phyloP scores from a whole-genome alignment of 1,140 invertebrate species.

The Euglossa dilemma region DNA sequence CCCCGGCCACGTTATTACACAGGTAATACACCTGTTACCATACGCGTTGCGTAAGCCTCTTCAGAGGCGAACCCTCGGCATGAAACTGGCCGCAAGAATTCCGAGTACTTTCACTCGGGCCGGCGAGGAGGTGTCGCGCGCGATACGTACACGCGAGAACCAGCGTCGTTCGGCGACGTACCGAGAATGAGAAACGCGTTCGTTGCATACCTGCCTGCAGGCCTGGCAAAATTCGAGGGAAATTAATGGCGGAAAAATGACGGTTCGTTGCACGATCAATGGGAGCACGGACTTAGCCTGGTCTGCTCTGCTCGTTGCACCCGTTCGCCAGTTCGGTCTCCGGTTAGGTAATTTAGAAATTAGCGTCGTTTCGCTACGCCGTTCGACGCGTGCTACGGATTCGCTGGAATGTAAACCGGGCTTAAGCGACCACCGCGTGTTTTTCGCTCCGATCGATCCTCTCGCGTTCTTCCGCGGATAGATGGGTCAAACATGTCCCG shows the following conservation, averaged over 20 bases:
- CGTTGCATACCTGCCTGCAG: neutral
- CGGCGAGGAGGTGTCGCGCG: constrained; percentile 58
- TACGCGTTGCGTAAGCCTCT: constrained; percentile 70
- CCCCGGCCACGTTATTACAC: constrained; percentile 68
- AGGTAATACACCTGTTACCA: constrained; percentile 78
- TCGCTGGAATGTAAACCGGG: constrained; percentile 10
- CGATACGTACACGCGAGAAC: neutral
- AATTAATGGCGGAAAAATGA: constrained; percentile 33
- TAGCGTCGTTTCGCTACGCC: neutral
- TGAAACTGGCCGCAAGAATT: constrained; percentile 70
- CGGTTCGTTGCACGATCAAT: constrained; percentile 35
- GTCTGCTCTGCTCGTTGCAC: no score
- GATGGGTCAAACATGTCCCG: no score
- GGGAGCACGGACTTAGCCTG: neutral
- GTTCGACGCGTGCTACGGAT: constrained; percentile 13
- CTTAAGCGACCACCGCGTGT: neutral
- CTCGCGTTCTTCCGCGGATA: no score
- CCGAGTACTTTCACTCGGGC: constrained; percentile 76
- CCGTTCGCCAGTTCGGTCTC: neutral
- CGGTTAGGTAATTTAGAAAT: constrained; percentile 33
- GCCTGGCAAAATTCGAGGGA: constrained; percentile 7
- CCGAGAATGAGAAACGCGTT: constrained; percentile 17
- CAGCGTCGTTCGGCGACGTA: neutral
- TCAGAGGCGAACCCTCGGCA: constrained; percentile 60
- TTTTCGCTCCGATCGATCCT: neutral